Evolutionary conservation across 2,797 vertebrate genomes (phyloP).

Genomic region (Chloroceryle amazona): DNA sequence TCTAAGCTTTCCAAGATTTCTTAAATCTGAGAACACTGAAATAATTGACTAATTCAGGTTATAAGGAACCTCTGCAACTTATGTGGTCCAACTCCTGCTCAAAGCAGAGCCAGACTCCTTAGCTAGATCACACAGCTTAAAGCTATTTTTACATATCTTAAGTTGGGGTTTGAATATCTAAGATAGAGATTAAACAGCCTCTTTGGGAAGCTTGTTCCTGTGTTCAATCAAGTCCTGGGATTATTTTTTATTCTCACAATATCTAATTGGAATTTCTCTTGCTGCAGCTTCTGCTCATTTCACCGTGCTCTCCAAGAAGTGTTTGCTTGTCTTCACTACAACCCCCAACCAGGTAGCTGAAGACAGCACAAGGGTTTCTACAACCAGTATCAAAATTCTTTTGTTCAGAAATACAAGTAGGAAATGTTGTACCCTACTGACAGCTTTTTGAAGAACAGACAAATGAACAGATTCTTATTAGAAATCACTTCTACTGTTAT

Average conservation of each 20-base stretch:
- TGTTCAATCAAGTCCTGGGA: background rate
- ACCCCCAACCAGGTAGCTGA: background rate
- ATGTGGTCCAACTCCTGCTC: background rate
- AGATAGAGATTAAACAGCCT: background rate
- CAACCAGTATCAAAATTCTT: background rate
- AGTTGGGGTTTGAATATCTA: background rate
- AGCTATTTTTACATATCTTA: background rate
- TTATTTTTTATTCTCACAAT: background rate
- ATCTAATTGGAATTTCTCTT: background rate
- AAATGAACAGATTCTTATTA: background rate
- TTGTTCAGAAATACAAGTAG: background rate
- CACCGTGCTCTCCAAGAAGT: background rate
- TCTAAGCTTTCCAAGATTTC: background rate
- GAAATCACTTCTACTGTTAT: background rate
- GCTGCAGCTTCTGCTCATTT: background rate
- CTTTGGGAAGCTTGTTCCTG: background rate
- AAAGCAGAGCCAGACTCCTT: background rate
- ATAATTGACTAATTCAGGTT: background rate
- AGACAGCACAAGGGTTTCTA: background rate
- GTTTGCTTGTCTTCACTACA: background rate
- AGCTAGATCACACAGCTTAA: background rate
- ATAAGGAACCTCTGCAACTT: background rate
- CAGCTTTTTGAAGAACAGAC: background rate
- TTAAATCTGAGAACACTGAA: background rate
- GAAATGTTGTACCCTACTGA: background rate